Evolutionary conservation across 1,140 invertebrate genomes (phyloP).

Genomic region (Rhagoletis pomonella): DNA sequence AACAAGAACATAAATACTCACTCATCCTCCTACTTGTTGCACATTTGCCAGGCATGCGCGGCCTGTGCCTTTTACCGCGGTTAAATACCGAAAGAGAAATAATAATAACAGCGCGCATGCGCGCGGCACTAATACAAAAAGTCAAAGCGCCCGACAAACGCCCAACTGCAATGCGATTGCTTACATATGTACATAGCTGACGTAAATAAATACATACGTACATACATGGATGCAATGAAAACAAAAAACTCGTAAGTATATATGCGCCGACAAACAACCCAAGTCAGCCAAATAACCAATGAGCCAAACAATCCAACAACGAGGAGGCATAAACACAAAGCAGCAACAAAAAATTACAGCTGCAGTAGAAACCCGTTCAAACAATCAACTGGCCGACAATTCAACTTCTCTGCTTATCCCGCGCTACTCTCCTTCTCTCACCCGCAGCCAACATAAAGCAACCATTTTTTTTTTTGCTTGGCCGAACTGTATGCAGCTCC

Average conservation of each 20-base stretch:
- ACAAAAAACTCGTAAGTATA: not conserved
- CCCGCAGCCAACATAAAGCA: too few species aligned
- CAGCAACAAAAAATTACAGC: conserved; percentile 40
- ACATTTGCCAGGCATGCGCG: conserved; percentile 10
- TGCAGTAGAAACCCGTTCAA: conserved; percentile 32
- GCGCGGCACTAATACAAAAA: conserved; percentile 40
- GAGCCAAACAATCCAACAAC: conserved; percentile 18
- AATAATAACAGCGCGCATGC: conserved; percentile 47
- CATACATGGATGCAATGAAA: too few species aligned
- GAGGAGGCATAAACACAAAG: not conserved
- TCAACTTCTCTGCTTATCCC: not conserved
- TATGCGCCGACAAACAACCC: not conserved
- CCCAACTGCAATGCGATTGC: too few species aligned
- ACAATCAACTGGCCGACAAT: conserved; percentile 5
- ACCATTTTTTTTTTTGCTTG: not conserved
- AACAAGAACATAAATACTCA: not conserved
- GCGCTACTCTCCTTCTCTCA: not conserved
- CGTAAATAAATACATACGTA: too few species aligned
- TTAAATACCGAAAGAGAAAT: conserved; percentile 50
- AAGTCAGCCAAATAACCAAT: not conserved
- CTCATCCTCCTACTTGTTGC: conserved; percentile 18
- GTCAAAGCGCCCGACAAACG: conserved; percentile 38
- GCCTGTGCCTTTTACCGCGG: not conserved
- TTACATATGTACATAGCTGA: too few species aligned
- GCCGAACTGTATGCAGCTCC: not conserved